Evolutionary conservation across 2,113 vertebrate species (phyloP).

Genomic region (Phrynosoma blainvillii): DNA sequence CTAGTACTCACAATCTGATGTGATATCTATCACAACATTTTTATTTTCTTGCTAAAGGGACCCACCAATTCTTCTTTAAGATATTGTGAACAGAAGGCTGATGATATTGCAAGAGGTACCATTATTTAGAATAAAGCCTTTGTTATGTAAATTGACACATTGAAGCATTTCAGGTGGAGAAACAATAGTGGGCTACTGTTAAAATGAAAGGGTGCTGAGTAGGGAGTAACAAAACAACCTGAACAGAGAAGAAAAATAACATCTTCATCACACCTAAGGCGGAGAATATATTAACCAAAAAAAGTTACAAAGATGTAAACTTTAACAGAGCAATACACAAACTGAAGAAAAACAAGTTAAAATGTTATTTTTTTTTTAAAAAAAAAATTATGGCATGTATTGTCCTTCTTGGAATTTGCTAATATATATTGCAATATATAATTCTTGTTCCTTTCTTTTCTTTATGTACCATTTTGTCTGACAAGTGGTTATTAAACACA

Average conservation of each 20-base stretch:
- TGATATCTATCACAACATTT: neutral
- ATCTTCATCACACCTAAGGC: constrained; percentile 20
- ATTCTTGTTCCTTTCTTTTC: constrained; percentile 20
- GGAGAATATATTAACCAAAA: constrained; percentile 13
- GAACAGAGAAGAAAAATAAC: neutral
- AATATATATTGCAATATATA: neutral
- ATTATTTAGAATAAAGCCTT: constrained; percentile 44
- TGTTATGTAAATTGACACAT: constrained; percentile 38
- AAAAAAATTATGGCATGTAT: fast-evolving
- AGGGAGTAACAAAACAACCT: constrained; percentile 2
- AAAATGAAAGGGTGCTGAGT: constrained; percentile 25
- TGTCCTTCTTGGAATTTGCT: constrained; percentile 16
- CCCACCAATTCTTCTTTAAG: neutral
- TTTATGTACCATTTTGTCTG: constrained; percentile 32
- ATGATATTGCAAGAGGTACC: constrained; percentile 22
- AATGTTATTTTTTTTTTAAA: neutral
- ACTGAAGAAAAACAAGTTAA: neutral
- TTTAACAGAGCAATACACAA: constrained; percentile 21
- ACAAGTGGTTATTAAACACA: constrained; percentile 24
- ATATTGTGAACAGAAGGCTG: constrained; percentile 6
- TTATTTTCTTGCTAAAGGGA: constrained; percentile 6
- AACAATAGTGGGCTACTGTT: constrained; percentile 1
- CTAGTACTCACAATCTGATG: neutral
- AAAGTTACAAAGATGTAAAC: neutral
- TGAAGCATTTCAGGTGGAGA: neutral